phyloP scores from a whole-genome alignment of 1,140 invertebrate species.

The Argopecten irradians region DNA sequence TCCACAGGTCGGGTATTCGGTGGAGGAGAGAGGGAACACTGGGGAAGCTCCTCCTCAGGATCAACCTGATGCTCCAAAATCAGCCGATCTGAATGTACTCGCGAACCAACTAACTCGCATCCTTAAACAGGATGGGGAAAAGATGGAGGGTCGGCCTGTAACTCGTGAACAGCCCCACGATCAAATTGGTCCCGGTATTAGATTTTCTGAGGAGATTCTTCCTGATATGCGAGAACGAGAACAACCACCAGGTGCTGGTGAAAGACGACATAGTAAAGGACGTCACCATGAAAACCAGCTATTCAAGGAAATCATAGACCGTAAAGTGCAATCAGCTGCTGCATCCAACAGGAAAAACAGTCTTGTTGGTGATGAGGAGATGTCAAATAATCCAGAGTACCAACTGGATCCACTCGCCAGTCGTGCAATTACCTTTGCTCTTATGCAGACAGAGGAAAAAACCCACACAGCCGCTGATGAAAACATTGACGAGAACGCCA shows the following conservation, averaged over 20 bases:
- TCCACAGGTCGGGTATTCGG: conserved; percentile 48
- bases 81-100: conserved; percentile 55
- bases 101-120: conserved; percentile 63
- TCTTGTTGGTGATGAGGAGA: background rate
- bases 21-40: background rate
- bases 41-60: background rate
- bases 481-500: conserved; percentile 73
- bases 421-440: conserved; percentile 68
- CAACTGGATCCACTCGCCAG: conserved; percentile 59
- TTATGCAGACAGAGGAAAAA: conserved; percentile 71
- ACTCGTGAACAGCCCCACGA: background rate
- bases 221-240: background rate
- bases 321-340: background rate
- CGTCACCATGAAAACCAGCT: conserved; percentile 7
- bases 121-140: conserved; percentile 51
- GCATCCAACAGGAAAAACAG: background rate
- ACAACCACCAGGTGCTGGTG: background rate
- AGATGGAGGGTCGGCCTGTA: background rate
- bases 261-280: background rate
- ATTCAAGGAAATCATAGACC: background rate
- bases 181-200: background rate
- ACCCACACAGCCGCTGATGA: conserved; percentile 72
- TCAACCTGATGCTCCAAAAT: background rate
- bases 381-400: background rate
- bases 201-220: background rate